These are phyloP conservation scores for Pissodes strobi DNA, from an alignment of 1,140 invertebrate species.

Conservation along the genomic window DNA sequence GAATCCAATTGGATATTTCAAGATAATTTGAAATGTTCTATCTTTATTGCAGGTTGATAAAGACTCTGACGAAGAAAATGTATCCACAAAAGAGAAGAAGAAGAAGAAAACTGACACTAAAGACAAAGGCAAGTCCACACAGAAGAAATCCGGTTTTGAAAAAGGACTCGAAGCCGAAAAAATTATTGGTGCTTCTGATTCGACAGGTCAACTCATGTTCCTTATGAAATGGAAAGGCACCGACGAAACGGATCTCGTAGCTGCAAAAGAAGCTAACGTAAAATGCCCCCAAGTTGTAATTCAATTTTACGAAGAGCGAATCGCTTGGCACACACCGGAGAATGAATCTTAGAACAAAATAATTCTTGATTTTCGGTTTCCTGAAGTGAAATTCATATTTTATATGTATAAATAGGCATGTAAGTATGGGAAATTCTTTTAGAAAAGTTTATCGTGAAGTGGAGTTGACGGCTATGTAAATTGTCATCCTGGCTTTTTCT, in stretches of 20 bases:
- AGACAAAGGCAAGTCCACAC: slow-evolving; percentile 34
- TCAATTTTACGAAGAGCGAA: slow-evolving; percentile 92
- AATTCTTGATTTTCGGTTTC: too few relatives aligned
- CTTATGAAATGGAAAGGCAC: slow-evolving; percentile 98
- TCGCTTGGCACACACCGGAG: slow-evolving; percentile 88
- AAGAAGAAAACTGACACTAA: slow-evolving; percentile 35
- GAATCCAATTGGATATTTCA: background rate
- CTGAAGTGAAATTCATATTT: too few relatives aligned
- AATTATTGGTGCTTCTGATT: slow-evolving; percentile 95
- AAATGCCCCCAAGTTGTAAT: slow-evolving; percentile 95
- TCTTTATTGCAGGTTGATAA: slow-evolving; percentile 15
- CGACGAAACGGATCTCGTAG: slow-evolving; percentile 93
- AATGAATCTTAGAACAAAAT: slow-evolving; percentile 38
- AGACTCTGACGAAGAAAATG: slow-evolving; percentile 39
- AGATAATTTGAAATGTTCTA: background rate
- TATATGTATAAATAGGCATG: too few relatives aligned
- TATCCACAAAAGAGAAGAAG: slow-evolving; percentile 34
- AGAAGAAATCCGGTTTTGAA: slow-evolving; percentile 77
- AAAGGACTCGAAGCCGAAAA: slow-evolving; percentile 88
- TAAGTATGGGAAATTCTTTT: too few relatives aligned
- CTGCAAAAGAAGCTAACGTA: slow-evolving; percentile 87
- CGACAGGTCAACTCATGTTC: slow-evolving; percentile 93
- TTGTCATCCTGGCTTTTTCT: too few relatives aligned
- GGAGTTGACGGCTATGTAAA: too few relatives aligned
- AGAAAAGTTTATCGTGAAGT: too few relatives aligned